A percentile compares a stretch with the other conserved stretches of the same genome.
Conservation (phyloP, 2,888 invertebrate genomes). For the Xylota sylvarum region DNA sequence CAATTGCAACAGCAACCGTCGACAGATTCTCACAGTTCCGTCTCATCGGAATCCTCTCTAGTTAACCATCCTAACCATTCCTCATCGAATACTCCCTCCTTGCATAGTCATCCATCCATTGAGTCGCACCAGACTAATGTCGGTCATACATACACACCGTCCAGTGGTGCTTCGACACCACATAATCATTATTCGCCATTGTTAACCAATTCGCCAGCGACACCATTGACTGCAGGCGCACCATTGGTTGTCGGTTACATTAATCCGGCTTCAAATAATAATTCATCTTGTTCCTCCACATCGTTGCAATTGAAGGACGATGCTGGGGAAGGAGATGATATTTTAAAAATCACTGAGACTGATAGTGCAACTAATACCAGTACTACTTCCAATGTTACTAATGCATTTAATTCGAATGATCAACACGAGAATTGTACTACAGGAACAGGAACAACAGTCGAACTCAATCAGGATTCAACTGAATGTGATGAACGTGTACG, state of each 20-base stretch:
- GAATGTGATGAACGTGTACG: conserved; percentile 83
- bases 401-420: conserved; percentile 63
- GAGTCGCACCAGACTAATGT: conserved; percentile 81
- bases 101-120: conserved; percentile 84
- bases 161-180: conserved; percentile 84
- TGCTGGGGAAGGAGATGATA: conserved; percentile 77
- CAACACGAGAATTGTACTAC: conserved; percentile 62
- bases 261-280: conserved; percentile 74
- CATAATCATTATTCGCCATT: conserved; percentile 84
- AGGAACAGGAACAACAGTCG: conserved; percentile 52
- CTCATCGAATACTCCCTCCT: conserved; percentile 81
- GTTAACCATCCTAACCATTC: conserved; percentile 77
- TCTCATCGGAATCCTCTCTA: conserved; percentile 82
- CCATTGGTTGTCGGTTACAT: conserved; percentile 71
- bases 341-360: conserved; percentile 84
- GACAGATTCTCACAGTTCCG: conserved; percentile 83
- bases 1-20: conserved; percentile 86
- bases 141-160: conserved; percentile 81
- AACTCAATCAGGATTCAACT: conserved; percentile 65
- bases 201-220: conserved; percentile 83
- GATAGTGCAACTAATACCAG: conserved; percentile 77
- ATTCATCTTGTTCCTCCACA: conserved; percentile 68
- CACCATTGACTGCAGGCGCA: conserved; percentile 60
- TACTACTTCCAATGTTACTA: conserved; percentile 54
- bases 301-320: conserved; percentile 69